phyloP scores from a whole-genome alignment of 2,113 vertebrate genomes.

The Campylorhamphus procurvoides region DNA sequence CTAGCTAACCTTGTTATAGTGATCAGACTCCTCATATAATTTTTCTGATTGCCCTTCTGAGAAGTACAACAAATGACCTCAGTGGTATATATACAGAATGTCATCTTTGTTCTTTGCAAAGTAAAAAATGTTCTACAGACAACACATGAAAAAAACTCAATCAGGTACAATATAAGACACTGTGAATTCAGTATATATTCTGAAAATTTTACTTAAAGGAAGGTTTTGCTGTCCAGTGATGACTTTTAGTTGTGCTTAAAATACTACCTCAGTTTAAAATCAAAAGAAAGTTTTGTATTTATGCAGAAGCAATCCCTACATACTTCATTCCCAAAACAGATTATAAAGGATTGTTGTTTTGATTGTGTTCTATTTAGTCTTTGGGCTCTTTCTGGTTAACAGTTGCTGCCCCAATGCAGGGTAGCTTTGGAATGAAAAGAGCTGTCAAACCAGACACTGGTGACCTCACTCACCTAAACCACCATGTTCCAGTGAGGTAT shows the following conservation, averaged over 20 bases:
- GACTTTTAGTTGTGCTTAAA: neutral
- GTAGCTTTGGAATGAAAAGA: neutral
- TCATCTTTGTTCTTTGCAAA: neutral
- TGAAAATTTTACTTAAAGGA: neutral
- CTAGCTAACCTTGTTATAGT: neutral
- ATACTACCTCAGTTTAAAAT: neutral
- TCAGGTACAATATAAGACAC: neutral
- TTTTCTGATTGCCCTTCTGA: neutral
- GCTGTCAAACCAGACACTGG: neutral
- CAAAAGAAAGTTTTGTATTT: neutral
- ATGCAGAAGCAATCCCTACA: neutral
- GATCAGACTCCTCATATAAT: neutral
- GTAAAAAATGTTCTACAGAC: neutral
- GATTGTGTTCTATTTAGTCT: neutral
- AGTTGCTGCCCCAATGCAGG: neutral
- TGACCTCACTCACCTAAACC: neutral
- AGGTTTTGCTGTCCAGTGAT: neutral
- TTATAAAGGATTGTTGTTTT: neutral
- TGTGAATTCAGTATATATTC: neutral
- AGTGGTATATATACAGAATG: neutral
- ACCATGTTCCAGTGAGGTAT: accelerated
- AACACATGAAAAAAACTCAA: neutral
- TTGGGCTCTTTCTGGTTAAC: neutral
- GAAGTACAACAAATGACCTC: neutral
- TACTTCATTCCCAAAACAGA: neutral